phyloP scores from a whole-genome alignment of 2,888 invertebrate genomes.

The Embidobia sp. region DNA sequence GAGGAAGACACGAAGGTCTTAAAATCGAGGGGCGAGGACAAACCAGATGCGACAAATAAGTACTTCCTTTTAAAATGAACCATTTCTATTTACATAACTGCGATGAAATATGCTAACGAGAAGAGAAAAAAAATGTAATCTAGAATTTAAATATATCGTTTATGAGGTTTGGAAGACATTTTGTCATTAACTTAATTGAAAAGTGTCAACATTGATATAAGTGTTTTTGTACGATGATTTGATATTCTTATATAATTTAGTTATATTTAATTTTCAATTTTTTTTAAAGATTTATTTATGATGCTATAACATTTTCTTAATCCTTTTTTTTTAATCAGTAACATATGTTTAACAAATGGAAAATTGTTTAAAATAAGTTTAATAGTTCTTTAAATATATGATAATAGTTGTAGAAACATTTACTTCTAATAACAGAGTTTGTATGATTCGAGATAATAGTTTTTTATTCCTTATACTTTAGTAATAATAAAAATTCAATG shows the following conservation, averaged over 20 bases:
- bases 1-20: conserved; percentile 72
- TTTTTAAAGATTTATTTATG: too few relatives aligned
- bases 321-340: too few relatives aligned
- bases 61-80: conserved; percentile 59
- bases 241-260: background rate
- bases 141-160: conserved; percentile 28
- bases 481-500: too few relatives aligned
- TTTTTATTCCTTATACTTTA: too few relatives aligned
- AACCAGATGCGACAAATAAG: conserved; percentile 62
- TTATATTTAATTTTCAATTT: too few relatives aligned
- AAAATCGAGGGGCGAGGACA: conserved; percentile 61
- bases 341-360: too few relatives aligned
- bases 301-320: too few relatives aligned
- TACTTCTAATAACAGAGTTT: too few relatives aligned
- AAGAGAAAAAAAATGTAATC: conserved; percentile 14
- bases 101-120: conserved; percentile 30
- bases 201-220: conserved; percentile 10
- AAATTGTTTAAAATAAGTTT: too few relatives aligned
- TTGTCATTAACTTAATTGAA: conserved; percentile 33
- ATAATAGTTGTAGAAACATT: too few relatives aligned
- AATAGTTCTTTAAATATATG: too few relatives aligned
- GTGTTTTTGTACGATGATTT: background rate
- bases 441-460: too few relatives aligned
- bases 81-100: conserved; percentile 59
- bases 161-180: conserved; percentile 21